Evolutionary conservation across 2,888 invertebrate genomes (phyloP).

Genomic region (Rutpela maculata): DNA sequence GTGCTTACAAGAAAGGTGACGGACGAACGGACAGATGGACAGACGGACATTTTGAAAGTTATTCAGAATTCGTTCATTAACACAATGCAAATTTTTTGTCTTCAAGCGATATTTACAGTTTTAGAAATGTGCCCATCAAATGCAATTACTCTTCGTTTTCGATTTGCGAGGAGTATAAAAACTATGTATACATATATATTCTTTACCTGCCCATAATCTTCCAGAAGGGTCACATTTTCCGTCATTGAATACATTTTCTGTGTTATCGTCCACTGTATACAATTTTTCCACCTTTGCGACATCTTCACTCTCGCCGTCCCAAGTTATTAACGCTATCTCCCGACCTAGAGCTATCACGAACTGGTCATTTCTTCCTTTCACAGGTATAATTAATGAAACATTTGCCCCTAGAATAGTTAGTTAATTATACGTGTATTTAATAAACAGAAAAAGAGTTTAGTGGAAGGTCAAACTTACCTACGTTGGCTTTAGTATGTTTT

Average conservation of each 20-base stretch:
- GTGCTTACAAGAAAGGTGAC: too few species aligned
- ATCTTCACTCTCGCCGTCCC: slow-evolving; percentile 79
- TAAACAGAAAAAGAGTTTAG: background rate
- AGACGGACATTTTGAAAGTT: too few species aligned
- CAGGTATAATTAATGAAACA: slow-evolving; percentile 20
- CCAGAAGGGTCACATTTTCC: slow-evolving; percentile 87
- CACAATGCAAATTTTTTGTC: too few species aligned
- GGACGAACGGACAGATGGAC: too few species aligned
- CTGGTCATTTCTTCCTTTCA: slow-evolving; percentile 78
- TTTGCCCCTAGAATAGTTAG: slow-evolving; percentile 9
- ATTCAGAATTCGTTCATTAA: too few species aligned
- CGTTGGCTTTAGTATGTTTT: slow-evolving; percentile 52
- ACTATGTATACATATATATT: too few species aligned
- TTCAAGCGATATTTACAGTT: too few species aligned
- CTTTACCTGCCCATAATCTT: slow-evolving; percentile 77
- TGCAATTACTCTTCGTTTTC: too few species aligned
- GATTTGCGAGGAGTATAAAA: too few species aligned
- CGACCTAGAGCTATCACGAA: slow-evolving; percentile 81
- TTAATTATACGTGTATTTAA: background rate
- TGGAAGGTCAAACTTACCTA: slow-evolving; percentile 44
- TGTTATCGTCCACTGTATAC: slow-evolving; percentile 77
- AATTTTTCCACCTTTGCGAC: slow-evolving; percentile 75
- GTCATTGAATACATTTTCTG: slow-evolving; percentile 83
- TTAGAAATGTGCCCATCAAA: too few species aligned
- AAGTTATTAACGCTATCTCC: slow-evolving; percentile 78